Base-by-base conservation (phyloP, 2,888 invertebrate species). In the Diarsia rubi region DNA sequence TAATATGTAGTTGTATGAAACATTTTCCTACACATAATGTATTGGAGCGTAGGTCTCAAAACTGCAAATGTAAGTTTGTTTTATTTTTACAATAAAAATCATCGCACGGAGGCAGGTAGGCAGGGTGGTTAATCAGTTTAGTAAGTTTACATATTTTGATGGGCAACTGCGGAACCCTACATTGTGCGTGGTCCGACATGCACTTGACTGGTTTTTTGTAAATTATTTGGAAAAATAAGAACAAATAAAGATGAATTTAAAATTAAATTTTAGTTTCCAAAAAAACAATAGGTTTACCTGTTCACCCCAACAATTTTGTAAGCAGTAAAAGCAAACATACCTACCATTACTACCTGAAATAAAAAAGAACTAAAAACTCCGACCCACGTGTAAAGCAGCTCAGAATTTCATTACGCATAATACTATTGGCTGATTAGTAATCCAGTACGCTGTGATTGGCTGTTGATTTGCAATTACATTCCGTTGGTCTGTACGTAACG, bases 391-490 rank as follows among this genome's bases (percentile, higher is more conserved):
- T 45, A 47, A 66, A 72, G 74, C 67, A 65, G 52, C 47, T 37
- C 54, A 59, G 65, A 67, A 76, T 73, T 66, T 67, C 44, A 79
- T 69, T 79, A 69, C 68, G 3, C 16, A 52, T 86, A 79, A 79
- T 81, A 57, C 63, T 77, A 66, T 79, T 72, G 67, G 78, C 73
- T 88, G 81, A 83, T 86, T 81, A 73, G 90, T 87, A 87, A 89
- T 87, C 83, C 83, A 77, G 78, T 86, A 85, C 84, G 84, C 85
- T 77, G 82, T 86, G 85, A 90, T 88, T 90, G 84, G 83, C 78
- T 80, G 73, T 81, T 87, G 85, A 88, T 88, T 79, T 74, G 72
- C 79, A 81, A 82, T 84, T 88, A 80, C 80, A 79, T 80, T 73
- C 69, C 75, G 73, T 45, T 73, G 62, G 21, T 75, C 70, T 77